phyloP scores from a whole-genome alignment of 2,113 vertebrate genomes.

The Patagioenas fasciata region DNA sequence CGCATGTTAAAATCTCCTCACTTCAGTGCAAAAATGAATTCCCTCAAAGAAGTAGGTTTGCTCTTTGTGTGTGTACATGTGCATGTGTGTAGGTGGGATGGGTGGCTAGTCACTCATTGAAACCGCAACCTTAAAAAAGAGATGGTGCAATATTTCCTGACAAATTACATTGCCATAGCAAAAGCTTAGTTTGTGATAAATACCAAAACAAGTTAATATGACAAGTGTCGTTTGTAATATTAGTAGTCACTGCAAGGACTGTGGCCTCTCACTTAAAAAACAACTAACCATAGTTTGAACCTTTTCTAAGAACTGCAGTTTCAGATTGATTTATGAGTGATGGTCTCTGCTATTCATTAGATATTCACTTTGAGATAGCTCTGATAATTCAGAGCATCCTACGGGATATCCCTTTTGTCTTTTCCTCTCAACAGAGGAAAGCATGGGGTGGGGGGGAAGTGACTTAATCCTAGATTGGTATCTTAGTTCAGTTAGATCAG shows the following conservation, averaged over 20 bases:
- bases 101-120: neutral
- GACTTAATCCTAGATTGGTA: neutral
- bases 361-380: neutral
- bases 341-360: neutral
- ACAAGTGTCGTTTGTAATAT: neutral
- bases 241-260: neutral
- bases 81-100: neutral
- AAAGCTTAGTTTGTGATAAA: neutral
- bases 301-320: neutral
- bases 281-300: neutral
- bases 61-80: accelerated
- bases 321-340: neutral
- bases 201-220: neutral
- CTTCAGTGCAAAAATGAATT: slow-evolving; percentile 99
- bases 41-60: slow-evolving; percentile 92
- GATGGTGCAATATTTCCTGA: neutral
- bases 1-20: slow-evolving; percentile 98
- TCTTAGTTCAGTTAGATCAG: neutral
- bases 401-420: neutral
- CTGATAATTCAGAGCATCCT: neutral
- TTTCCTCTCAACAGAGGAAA: neutral
- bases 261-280: neutral
- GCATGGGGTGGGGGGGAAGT: too few relatives aligned
- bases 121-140: neutral
- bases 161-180: neutral